Base-by-base conservation (phyloP, 2,888 invertebrate species). In the Brenthis ino region DNA sequence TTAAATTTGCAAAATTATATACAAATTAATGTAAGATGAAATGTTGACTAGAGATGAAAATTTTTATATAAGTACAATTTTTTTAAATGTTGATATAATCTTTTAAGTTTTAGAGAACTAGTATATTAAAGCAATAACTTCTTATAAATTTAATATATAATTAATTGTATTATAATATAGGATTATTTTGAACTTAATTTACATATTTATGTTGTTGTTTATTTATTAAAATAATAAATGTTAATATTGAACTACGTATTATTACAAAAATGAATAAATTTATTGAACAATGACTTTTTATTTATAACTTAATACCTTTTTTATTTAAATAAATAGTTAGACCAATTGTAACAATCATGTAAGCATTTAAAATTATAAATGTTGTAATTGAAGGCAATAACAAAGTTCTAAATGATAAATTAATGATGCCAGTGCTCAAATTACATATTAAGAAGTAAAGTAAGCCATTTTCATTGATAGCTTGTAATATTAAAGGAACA, bases 361-460 rank as follows among this genome's bases (percentile, higher is more conserved):
- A 96, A 14, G 85, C 54, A 72, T 91, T 87, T 72, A 96, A 82
- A 78, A 96, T 94, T 0, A 92, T 3, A 75, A 95, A 83, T 78
- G 94, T 93, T 48, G 77, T 74, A 14, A 72, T 14, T 20, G 79
- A 77, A 33, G 85, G 82, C 4, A 94, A 84, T 3, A 93, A 83
- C 64, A 94, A 85, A 4, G 98, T 97, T 72, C 93, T 90, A 14
- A 96, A 86, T 13, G 90, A 86, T 80, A 97, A 91, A 89, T 99
- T 99, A 6, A 98, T 93, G 3, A 95, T 80, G 12, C 99, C 99
- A 0, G 99, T 99, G 16, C 96, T 82, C 47, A 98, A 75, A 91
- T 99, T 99, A 1, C 96, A 95, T 14, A 96, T 74, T 65, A 99
- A 88, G 84, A 99, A 99, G 85, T 96, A 97, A n/a, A 94, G 82